phyloP scores from a whole-genome alignment of 2,797 vertebrate species.

The Enteromius anoplus region DNA sequence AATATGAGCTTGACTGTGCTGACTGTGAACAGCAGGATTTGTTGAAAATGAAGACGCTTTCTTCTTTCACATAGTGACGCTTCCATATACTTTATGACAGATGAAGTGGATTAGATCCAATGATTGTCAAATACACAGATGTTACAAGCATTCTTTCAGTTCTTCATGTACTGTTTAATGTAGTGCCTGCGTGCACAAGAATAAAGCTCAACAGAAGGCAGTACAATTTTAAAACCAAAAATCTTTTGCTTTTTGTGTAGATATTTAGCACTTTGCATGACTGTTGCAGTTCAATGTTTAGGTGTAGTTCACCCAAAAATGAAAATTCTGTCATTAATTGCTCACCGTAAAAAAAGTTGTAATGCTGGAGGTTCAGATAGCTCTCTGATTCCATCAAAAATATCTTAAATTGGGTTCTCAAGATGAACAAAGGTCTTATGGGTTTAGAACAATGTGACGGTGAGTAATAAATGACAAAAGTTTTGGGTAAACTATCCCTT shows the following conservation, averaged over 20 bases:
- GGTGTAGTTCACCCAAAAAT: not conserved
- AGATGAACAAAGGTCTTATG: too few relatives aligned
- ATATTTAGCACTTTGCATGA: not conserved
- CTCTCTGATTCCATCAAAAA: too few relatives aligned
- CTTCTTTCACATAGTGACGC: not conserved
- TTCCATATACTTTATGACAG: too few relatives aligned
- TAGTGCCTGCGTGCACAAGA: not conserved
- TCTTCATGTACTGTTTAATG: not conserved
- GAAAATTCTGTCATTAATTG: too few relatives aligned
- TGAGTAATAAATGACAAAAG: too few relatives aligned
- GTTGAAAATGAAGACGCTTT: not conserved
- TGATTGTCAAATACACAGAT: not conserved
- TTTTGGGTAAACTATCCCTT: too few relatives aligned
- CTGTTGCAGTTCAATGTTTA: not conserved
- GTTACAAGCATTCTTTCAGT: not conserved
- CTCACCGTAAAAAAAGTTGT: too few relatives aligned
- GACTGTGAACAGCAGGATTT: not conserved
- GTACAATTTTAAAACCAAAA: not conserved
- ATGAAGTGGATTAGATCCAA: not conserved
- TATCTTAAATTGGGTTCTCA: too few relatives aligned
- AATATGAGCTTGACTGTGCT: not conserved
- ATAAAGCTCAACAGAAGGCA: not conserved
- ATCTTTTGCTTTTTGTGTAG: not conserved
- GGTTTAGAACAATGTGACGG: too few relatives aligned
- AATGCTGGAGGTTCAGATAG: too few relatives aligned